Conservation (phyloP, 2,888 invertebrate genomes). For the Amorpha juglandis region DNA sequence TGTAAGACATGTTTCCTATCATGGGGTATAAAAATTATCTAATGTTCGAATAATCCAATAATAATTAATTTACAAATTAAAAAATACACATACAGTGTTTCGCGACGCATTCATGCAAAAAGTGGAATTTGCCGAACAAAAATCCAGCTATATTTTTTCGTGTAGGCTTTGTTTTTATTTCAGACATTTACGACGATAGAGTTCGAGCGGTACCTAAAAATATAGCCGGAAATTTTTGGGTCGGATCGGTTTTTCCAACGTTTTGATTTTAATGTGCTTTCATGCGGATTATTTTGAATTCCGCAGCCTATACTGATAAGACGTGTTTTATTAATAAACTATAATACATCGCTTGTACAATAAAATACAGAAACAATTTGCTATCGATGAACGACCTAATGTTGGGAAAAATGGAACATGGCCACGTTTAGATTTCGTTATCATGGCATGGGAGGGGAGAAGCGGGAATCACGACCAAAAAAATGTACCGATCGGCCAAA, state of each 20-base stretch:
- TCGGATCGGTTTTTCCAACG: constrained; percentile 6
- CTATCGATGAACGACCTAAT: background rate
- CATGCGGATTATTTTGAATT: background rate
- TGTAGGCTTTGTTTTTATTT: constrained; percentile 18
- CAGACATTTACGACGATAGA: constrained; percentile 21
- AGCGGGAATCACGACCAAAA: constrained; percentile 1
- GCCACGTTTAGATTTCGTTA: constrained; percentile 21
- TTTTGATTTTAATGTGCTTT: background rate
- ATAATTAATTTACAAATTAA: constrained; percentile 12
- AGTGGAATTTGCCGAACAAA: constrained; percentile 18
- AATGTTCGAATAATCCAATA: too few species aligned
- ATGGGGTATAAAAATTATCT: too few species aligned
- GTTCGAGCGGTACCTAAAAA: constrained; percentile 17
- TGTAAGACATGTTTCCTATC: too few species aligned
- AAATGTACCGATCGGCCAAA: constrained; percentile 21
- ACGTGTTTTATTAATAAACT: background rate
- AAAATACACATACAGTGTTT: constrained; percentile 3
- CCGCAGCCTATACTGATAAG: background rate
- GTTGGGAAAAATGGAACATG: constrained; percentile 4
- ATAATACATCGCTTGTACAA: background rate
- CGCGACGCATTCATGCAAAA: background rate
- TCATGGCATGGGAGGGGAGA: background rate
- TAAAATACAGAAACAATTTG: background rate
- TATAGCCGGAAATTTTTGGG: background rate
- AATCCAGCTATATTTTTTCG: constrained; percentile 18